Evolutionary conservation across 2,888 invertebrate species (phyloP).

Genomic region (Plagodis dolabraria): DNA sequence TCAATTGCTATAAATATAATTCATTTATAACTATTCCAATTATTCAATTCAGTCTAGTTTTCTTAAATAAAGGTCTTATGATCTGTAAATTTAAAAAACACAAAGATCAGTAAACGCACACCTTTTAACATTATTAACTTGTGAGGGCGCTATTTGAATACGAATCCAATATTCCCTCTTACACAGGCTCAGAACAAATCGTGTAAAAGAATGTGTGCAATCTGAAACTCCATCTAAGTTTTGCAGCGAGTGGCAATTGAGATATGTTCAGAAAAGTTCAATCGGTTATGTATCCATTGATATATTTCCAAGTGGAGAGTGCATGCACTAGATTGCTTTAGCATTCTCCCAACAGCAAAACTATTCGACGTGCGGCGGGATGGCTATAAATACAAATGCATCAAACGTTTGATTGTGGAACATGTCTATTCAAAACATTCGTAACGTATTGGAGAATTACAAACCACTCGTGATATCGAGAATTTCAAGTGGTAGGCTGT

Average conservation of each 20-base stretch:
- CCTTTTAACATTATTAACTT: slow-evolving; percentile 17
- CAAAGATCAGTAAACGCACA: slow-evolving; percentile 9
- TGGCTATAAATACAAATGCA: slow-evolving; percentile 29
- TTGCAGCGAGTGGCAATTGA: slow-evolving; percentile 20
- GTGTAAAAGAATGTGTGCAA: slow-evolving; percentile 25
- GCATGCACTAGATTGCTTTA: slow-evolving; percentile 27
- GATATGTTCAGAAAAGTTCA: slow-evolving; percentile 20
- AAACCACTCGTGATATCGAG: slow-evolving; percentile 7
- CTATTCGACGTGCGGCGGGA: slow-evolving; percentile 15
- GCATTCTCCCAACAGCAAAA: slow-evolving; percentile 26
- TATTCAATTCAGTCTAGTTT: too few species aligned
- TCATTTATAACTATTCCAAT: too few species aligned
- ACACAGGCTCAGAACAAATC: slow-evolving; percentile 23
- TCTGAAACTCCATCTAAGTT: slow-evolving; percentile 32
- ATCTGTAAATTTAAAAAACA: neutral
- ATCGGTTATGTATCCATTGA: slow-evolving; percentile 11
- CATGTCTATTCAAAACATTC: slow-evolving; percentile 10
- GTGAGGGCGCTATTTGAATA: slow-evolving; percentile 18
- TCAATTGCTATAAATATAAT: too few species aligned
- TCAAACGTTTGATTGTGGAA: slow-evolving; percentile 29
- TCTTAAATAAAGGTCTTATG: too few species aligned
- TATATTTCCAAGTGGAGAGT: slow-evolving; percentile 17
- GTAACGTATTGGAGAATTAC: slow-evolving; percentile 15
- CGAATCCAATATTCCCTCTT: slow-evolving; percentile 22
- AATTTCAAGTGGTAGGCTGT: neutral